Evolutionary conservation across 2,888 invertebrate genomes (phyloP), one percentile per base, ranked within the genome.

Genomic region (Hirtodrosophila duncani): DNA sequence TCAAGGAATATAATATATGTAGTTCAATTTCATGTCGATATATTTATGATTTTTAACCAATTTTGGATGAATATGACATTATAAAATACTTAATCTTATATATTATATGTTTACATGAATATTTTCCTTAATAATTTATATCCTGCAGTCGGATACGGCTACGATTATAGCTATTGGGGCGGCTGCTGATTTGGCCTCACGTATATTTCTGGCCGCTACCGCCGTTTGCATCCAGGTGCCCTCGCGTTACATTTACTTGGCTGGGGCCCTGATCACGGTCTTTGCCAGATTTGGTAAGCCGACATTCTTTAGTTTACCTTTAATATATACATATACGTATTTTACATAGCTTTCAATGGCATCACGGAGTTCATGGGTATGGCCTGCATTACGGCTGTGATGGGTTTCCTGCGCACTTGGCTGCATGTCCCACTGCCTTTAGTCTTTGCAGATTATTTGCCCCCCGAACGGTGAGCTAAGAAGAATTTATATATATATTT

Each of bases 371-470:
- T 89, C 53, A 72, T 85, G 68, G 91, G 90, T 64, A 90, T 91
- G 71, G 88, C 91, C 27, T 78, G 87, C 9, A 88, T 90, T 62
- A 90, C 91, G 0, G 91, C 89, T 0, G 81, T 89, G 26, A 89
- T 93, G 24, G 93, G 94, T 0, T 88, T 92, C 49, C 88, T 93
- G 31, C 88, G 93, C 44, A 91, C 92, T 49, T 91, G 92, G 77
- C 89, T 94, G 2, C 91, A 92, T 65, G 92, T 93, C 3, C 89
- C 92, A 3, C 84, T 93, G 62, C 91, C 92, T n/a, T 87, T 93
- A 7, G 89, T 93, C 2, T 90, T 94, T 37, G 90, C 92, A 20
- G 93, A 91, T 55, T 89, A 90, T 46, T 90, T 92, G 39, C 89
- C 90, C 0, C 89, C 91, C 1, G 90, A 93, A 36, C 88, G 87